These are phyloP conservation scores for Neosilurus hyrtlii DNA, from an alignment of 2,797 vertebrate genomes.

Conservation along the genomic window DNA sequence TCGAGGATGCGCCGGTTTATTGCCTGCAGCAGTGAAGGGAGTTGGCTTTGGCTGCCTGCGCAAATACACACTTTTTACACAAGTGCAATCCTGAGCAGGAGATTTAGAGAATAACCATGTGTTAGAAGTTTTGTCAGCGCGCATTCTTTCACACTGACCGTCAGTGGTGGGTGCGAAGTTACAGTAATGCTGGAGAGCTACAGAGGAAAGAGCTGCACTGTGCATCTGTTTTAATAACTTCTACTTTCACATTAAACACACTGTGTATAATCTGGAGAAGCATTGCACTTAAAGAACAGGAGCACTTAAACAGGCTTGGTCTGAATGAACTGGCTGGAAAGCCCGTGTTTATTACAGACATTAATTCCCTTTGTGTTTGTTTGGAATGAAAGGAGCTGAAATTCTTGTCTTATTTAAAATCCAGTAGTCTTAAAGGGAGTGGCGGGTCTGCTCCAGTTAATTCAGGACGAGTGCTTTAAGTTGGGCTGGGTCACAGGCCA, in stretches of 20 bases:
- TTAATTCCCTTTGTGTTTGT: background rate
- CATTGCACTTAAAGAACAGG: background rate
- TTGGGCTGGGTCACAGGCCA: background rate
- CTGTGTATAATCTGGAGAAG: background rate
- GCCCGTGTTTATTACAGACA: background rate
- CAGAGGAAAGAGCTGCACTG: background rate
- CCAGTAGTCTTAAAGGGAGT: constrained; percentile 17
- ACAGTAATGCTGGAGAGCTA: background rate
- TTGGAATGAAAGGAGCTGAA: background rate
- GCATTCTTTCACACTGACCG: constrained; percentile 25
- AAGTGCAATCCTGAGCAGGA: constrained; percentile 17
- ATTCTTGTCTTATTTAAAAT: background rate
- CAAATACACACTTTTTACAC: constrained; percentile 41
- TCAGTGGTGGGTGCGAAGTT: constrained; percentile 44
- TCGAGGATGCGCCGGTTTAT: constrained; percentile 48
- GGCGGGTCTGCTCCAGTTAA: background rate
- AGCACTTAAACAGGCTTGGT: no score
- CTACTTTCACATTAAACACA: background rate
- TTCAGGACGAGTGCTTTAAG: constrained; percentile 2
- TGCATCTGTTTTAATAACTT: background rate
- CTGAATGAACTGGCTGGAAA: background rate
- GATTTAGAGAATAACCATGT: background rate
- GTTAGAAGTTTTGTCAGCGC: constrained; percentile 30
- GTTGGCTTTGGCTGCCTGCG: constrained; percentile 60
- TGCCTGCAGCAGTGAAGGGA: constrained; percentile 33